A percentile compares a stretch with the other conserved stretches of the same genome.
Conservation (phyloP, 2,113 vertebrate species). For the Trachemys scripta region DNA sequence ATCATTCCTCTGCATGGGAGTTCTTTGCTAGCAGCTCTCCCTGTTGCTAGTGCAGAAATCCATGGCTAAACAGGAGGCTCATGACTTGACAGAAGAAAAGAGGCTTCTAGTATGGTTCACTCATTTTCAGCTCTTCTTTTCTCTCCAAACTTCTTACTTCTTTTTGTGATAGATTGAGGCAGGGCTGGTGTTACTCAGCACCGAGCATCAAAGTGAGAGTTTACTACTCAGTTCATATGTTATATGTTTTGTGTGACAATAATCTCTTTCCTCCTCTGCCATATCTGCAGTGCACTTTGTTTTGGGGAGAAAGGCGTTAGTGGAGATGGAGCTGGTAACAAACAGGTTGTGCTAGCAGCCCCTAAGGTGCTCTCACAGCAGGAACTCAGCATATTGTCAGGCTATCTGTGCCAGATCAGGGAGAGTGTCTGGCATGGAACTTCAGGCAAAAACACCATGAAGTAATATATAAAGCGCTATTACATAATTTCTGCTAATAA, state of each 20-base stretch:
- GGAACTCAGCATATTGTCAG: not conserved
- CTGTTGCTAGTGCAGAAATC: not conserved
- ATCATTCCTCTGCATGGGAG: not conserved
- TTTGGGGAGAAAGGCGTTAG: not conserved
- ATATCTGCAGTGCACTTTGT: not conserved
- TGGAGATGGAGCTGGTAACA: rapidly evolving
- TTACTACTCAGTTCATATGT: not conserved
- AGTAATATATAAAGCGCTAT: not conserved
- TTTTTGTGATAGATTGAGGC: not conserved
- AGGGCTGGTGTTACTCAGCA: not conserved
- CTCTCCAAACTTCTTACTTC: not conserved
- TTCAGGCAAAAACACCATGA: not conserved
- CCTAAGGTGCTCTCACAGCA: not conserved
- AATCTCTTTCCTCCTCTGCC: not conserved
- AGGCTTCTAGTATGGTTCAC: not conserved
- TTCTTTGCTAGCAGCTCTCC: not conserved
- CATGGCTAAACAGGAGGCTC: not conserved
- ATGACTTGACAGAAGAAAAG: not conserved
- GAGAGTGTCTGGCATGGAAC: not conserved
- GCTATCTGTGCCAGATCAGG: not conserved
- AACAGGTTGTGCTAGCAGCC: not conserved
- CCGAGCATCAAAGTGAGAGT: not conserved
- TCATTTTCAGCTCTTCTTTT: not conserved
- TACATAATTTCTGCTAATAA: not conserved
- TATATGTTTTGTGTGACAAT: not conserved